phyloP scores from a whole-genome alignment of 2,113 vertebrate genomes.

The Mixornis gularis region DNA sequence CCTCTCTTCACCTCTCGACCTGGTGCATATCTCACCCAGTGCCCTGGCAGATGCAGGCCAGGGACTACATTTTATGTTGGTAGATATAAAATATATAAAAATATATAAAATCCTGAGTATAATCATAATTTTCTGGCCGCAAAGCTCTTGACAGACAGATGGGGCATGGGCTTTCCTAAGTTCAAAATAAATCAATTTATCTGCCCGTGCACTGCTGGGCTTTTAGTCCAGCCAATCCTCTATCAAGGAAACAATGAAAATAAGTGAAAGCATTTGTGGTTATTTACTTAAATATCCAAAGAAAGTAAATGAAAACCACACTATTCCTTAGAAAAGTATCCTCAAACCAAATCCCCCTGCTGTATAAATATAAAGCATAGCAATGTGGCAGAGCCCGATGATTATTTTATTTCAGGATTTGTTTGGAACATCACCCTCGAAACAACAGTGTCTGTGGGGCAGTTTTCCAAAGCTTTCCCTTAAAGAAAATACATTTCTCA shows the following conservation, averaged over 20 bases:
- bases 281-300: neutral
- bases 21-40: accelerated
- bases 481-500: neutral
- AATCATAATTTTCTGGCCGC: neutral
- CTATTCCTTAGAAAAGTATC: neutral
- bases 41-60: neutral
- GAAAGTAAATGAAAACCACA: neutral
- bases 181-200: neutral
- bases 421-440: neutral
- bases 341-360: neutral
- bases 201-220: neutral
- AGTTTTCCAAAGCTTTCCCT: neutral
- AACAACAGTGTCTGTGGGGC: accelerated
- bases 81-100: neutral
- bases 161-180: neutral
- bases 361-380: neutral
- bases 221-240: neutral
- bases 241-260: neutral
- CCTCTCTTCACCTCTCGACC: neutral
- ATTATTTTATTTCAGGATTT: constrained; percentile 1
- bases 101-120: neutral
- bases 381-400: neutral
- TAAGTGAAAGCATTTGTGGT: neutral
- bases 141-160: neutral
- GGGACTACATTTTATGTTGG: too few relatives aligned